Conservation (phyloP, 2,797 vertebrate genomes). For the Novumbra hubbsi region DNA sequence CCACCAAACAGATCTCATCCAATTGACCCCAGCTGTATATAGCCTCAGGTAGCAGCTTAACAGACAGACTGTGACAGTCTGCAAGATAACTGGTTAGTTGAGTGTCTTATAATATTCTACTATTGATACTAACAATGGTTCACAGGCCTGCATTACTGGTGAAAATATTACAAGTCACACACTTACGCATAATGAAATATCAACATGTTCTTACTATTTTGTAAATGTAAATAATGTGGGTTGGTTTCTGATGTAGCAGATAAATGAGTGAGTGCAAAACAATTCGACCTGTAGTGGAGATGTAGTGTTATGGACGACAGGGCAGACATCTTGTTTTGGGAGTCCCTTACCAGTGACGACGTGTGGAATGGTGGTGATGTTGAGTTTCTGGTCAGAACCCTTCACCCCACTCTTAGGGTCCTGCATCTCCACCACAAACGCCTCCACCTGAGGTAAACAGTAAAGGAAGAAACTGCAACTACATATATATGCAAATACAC, state of each 20-base stretch:
- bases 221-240: too few species aligned
- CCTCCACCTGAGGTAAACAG: conserved; percentile 75
- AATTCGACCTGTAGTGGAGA: neutral
- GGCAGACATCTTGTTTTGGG: neutral
- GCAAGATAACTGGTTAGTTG: neutral
- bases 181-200: neutral
- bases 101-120: neutral
- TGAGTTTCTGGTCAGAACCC: conserved; percentile 82
- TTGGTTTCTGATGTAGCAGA: too few species aligned
- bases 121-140: neutral
- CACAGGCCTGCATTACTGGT: neutral
- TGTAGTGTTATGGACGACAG: neutral
- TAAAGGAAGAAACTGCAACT: neutral
- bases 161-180: neutral
- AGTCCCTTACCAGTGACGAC: conserved; percentile 80
- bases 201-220: too few species aligned
- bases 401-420: conserved; percentile 80
- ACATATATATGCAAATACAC: too few species aligned
- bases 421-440: conserved; percentile 88
- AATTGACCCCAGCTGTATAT: conserved; percentile 63
- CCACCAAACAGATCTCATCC: conserved; percentile 59
- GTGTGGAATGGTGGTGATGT: conserved; percentile 81
- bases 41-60: conserved; percentile 58
- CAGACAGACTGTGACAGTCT: neutral
- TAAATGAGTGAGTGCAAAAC: neutral